Conservation (phyloP, 2,113 vertebrate genomes). For the Urocitellus parryii region DNA sequence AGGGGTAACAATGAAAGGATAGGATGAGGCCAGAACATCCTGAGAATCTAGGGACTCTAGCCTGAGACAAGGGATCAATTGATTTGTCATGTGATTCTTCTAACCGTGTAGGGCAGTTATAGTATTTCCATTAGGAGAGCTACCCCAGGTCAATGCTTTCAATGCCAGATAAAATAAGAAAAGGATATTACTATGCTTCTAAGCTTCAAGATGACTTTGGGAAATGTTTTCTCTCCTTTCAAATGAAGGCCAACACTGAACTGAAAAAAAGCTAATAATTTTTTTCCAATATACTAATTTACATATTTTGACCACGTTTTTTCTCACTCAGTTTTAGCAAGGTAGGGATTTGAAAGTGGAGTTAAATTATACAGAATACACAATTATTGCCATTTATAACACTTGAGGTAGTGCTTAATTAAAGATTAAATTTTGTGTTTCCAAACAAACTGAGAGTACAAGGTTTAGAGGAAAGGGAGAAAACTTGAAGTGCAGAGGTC, state of each 20-base stretch:
- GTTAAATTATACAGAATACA: conserved; percentile 66
- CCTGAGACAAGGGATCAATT: neutral
- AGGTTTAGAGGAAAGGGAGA: conserved; percentile 40
- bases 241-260: conserved; percentile 46
- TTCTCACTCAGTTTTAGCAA: conserved; percentile 57
- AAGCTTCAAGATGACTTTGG: neutral
- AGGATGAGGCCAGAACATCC: neutral
- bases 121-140: conserved; percentile 23
- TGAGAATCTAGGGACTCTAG: neutral
- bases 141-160: neutral
- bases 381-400: conserved; percentile 49
- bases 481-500: conserved; percentile 33
- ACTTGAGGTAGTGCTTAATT: conserved; percentile 63
- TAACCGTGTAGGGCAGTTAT: neutral
- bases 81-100: neutral
- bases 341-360: conserved; percentile 40
- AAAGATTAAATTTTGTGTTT: conserved; percentile 51
- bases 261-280: conserved; percentile 45
- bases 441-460: neutral
- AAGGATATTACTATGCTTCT: conserved; percentile 15
- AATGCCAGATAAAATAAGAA: neutral
- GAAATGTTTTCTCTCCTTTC: neutral
- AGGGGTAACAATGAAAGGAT: neutral
- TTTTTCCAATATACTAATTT: conserved; percentile 54
- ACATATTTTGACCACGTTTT: conserved; percentile 25